Evolutionary conservation across 2,797 vertebrate species (phyloP).

Genomic region (Anniella stebbinsi): DNA sequence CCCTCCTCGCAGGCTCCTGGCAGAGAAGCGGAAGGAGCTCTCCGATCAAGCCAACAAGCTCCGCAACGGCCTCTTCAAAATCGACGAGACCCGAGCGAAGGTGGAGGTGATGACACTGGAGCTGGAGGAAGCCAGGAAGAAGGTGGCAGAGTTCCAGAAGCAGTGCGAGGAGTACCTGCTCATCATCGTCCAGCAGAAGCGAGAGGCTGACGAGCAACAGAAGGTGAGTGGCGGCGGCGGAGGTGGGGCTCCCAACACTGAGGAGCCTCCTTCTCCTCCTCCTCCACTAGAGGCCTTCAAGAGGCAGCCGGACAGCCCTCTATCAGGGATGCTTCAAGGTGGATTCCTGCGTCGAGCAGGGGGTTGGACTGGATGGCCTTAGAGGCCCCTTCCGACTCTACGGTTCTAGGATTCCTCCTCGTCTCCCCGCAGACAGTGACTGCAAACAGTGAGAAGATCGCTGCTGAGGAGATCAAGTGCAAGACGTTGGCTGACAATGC

Average conservation of each 20-base stretch:
- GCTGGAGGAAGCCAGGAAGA: slow-evolving; percentile 87
- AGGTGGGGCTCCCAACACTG: too few relatives aligned
- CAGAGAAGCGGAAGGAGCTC: slow-evolving; percentile 87
- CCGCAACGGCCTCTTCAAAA: slow-evolving; percentile 87
- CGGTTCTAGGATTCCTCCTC: neutral
- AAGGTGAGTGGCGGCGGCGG: slow-evolving; percentile 76
- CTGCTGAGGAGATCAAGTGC: slow-evolving; percentile 87
- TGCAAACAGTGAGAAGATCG: slow-evolving; percentile 88
- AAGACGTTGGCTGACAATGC: slow-evolving; percentile 89
- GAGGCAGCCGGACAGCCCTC: too few relatives aligned
- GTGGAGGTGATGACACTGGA: slow-evolving; percentile 91
- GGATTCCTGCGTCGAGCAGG: too few relatives aligned
- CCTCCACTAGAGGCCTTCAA: too few relatives aligned
- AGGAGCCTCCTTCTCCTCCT: too few relatives aligned
- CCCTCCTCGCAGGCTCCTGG: slow-evolving; percentile 80
- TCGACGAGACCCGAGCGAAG: slow-evolving; percentile 88
- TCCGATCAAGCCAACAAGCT: slow-evolving; percentile 88
- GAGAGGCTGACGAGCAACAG: slow-evolving; percentile 89
- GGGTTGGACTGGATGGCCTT: too few relatives aligned
- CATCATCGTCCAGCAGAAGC: slow-evolving; percentile 87
- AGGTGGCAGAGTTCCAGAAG: slow-evolving; percentile 88
- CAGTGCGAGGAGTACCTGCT: slow-evolving; percentile 90
- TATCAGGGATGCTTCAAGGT: too few relatives aligned
- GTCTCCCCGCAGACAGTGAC: slow-evolving; percentile 80
- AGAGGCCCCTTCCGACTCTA: neutral